Evolutionary conservation across 2,113 vertebrate species (phyloP).

Genomic region (Neomonachus schauinslandi): DNA sequence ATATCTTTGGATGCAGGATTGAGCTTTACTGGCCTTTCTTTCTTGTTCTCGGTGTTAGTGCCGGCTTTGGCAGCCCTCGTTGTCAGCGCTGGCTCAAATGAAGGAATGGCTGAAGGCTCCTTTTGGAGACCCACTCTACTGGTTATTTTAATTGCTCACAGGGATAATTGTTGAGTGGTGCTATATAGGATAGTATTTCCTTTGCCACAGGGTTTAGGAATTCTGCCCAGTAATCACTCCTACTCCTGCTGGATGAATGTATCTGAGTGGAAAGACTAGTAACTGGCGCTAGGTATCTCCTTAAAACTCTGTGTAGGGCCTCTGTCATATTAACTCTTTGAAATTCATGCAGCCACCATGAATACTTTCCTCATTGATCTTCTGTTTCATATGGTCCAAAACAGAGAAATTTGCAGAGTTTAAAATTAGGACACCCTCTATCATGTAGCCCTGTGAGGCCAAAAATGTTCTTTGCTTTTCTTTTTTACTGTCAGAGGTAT

Average conservation of each 20-base stretch:
- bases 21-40: constrained; percentile 44
- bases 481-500: constrained; percentile 16
- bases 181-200: constrained; percentile 52
- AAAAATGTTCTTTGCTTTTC: background rate
- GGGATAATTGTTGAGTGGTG: constrained; percentile 63
- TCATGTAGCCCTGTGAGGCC: background rate
- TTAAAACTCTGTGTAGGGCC: background rate
- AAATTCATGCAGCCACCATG: background rate
- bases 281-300: background rate
- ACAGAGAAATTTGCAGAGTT: constrained; percentile 25
- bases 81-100: constrained; percentile 36
- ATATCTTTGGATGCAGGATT: constrained; percentile 48
- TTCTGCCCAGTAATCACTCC: constrained; percentile 57
- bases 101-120: constrained; percentile 44
- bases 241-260: constrained; percentile 7
- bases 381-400: background rate
- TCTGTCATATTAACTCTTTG: background rate
- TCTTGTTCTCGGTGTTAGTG: constrained; percentile 26
- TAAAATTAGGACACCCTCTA: background rate
- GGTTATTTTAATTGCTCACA: constrained; percentile 71
- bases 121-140: constrained; percentile 61
- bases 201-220: constrained; percentile 54
- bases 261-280: constrained; percentile 49
- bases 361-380: background rate
- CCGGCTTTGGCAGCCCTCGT: constrained; percentile 29